These are phyloP conservation scores for Limnephilus auricula DNA, from an alignment of 2,888 invertebrate genomes.

Conservation along the genomic window DNA sequence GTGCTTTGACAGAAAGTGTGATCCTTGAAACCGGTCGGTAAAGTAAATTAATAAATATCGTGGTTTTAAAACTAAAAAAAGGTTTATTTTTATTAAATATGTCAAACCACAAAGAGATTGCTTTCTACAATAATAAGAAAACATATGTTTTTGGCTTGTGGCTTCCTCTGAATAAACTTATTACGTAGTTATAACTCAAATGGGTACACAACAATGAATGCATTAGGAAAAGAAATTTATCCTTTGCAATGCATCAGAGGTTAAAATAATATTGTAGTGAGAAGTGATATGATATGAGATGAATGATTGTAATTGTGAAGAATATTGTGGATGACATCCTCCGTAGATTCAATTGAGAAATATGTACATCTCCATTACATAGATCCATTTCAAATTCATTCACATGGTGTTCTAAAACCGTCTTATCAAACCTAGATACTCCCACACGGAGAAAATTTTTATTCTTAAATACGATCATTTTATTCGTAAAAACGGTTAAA, in stretches of 20 bases:
- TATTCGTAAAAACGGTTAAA: no score
- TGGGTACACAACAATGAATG: background rate
- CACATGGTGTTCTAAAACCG: background rate
- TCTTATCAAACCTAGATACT: no score
- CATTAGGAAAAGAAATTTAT: background rate
- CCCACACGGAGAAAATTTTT: no score
- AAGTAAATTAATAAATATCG: no score
- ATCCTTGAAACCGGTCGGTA: no score
- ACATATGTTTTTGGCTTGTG: no score
- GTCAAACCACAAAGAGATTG: no score
- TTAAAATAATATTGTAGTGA: background rate
- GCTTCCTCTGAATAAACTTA: background rate
- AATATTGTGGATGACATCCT: background rate
- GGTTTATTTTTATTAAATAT: no score
- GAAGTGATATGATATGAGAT: background rate
- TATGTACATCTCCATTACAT: background rate
- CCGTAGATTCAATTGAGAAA: background rate
- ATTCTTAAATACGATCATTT: no score
- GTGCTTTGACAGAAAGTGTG: no score
- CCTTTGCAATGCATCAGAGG: background rate
- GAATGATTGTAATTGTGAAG: background rate
- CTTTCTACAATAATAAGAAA: no score
- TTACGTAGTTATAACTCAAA: background rate
- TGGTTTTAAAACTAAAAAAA: no score
- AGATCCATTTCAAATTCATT: background rate